Evolutionary conservation across 2,888 invertebrate species (phyloP).

Genomic region (Xestia c-nigrum): DNA sequence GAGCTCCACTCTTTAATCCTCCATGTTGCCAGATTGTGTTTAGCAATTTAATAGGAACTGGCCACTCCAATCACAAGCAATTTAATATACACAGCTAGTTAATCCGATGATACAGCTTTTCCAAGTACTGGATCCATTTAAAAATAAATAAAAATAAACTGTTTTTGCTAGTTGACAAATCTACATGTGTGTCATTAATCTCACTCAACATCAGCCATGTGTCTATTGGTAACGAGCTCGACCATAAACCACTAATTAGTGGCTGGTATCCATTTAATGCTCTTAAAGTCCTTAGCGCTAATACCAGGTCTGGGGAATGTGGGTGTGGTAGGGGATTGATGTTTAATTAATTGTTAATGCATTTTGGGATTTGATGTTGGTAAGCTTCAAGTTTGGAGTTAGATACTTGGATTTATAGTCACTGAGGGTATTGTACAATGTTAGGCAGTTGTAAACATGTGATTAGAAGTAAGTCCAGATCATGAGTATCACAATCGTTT

Average conservation of each 20-base stretch:
- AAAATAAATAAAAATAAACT: slow-evolving; percentile 19
- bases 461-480: neutral
- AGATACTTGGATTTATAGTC: neutral
- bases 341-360: slow-evolving; percentile 15
- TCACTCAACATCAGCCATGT: slow-evolving; percentile 37
- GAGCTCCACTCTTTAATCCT: no score
- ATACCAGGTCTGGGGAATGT: slow-evolving; percentile 11
- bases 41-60: neutral
- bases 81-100: neutral
- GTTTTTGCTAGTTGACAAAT: slow-evolving; percentile 31
- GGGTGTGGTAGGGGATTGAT: slow-evolving; percentile 19
- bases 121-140: slow-evolving; percentile 24
- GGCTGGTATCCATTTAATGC: slow-evolving; percentile 35
- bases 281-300: slow-evolving; percentile 22
- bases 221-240: slow-evolving; percentile 31
- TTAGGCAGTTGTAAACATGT: neutral
- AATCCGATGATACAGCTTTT: slow-evolving; percentile 32
- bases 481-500: neutral
- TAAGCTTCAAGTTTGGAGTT: neutral
- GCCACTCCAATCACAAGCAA: neutral
- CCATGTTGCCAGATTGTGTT: neutral
- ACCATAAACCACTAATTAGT: slow-evolving; percentile 35
- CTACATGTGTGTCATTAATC: slow-evolving; percentile 53
- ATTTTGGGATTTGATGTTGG: neutral
- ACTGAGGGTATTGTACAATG: neutral